Evolutionary conservation across 2,888 invertebrate genomes (phyloP), one percentile per base, ranked within the genome.

Genomic region (Mimachlamys varia): DNA sequence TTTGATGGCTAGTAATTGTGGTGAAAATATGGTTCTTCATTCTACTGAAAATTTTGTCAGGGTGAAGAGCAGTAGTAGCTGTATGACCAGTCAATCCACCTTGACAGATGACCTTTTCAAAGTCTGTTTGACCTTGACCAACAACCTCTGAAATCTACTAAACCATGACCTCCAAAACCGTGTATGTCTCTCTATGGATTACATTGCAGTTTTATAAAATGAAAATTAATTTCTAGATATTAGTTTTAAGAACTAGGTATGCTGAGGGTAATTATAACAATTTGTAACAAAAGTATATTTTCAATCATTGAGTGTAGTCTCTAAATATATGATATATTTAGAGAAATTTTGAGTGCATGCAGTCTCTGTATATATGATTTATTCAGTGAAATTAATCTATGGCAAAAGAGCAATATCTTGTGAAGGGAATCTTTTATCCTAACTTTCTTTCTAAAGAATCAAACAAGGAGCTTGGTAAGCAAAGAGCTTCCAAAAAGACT

Each of bases 361-460:
- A n/a, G n/a, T n/a, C n/a, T n/a, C n/a, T 76, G 33, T 22, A 27
- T 33, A 76, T 33, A 33, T 27, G 13, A 76, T 27, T 27, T 22
- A 33, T 76, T 76, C 33, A 76, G 33, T 76, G 27, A 76, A 44
- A 76, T 12, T 76, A 33, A 33, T 76, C 7, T 76, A 10, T 76
- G 76, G 33, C 76, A 76, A 22, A 76, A 76, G 33, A 76, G 15
- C 27, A 76, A 15, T 22, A 76, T 33, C 76, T 76, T 76, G 76
- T 2, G 13, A 2, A 33, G 12, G 76, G 76, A 12, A 1, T 33
- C 27, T 76, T 76, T 76, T 27, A 76, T 76, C 76, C 76, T 27
- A 76, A 76, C 27, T 76, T 76, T 76, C 76, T 76, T 76, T 27
- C 27, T 76, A 76, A 76, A 76, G 76, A 27, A 76, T 76, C 27